Evolutionary conservation across 2,113 vertebrate species (phyloP), one percentile per base, ranked within the genome.

Genomic region (Poeciliopsis retropinna): DNA sequence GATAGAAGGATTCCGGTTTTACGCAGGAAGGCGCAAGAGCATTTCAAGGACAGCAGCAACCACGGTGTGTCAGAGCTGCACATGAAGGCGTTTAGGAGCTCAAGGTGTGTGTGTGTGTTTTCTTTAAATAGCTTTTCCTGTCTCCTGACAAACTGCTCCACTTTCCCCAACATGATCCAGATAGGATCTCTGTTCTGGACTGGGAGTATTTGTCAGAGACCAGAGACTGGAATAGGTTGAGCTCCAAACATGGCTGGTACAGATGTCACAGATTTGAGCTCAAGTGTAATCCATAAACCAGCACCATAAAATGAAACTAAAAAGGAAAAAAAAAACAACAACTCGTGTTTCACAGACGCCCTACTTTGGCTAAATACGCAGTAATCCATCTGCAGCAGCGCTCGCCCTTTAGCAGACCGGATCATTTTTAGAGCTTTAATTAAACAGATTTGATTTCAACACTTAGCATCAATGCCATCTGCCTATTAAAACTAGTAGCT

Each of bases 241-340:
- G 64, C 72, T 82, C 68, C 60, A 68, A 72, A 72, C 65, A 64
- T 76, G 61, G 37, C 65, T 77, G 62, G 64, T 83, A 65, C 88
- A 93, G 86, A 93, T 92, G 87, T 91, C 83, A 74, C 73, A 70
- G 27, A 67, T 75, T 37, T 67, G 73, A 75, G 62, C 86, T 85
- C 66, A 76, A 77, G 34, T 73, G 64, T 92, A 91, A 93, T 92
- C 92, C 82, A 64, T 29, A 72, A 87, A 91, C 81, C 67, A 78
- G 57, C 72, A 67, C 73, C 70, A 82, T 76, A 84, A 78, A 81
- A 85, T 25, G 22, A 86, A 83, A 61, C 31, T n/a, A 27, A 69
- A 65, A 41, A 51, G 67, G 68, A 60, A 73, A 27, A 69, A 65
- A 41, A 61, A 64, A 68, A 64, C 70, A 91, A 82, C 25, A 73